A percentile compares a stretch with the other conserved stretches of the same genome.
phyloP scores from a whole-genome alignment of 2,113 vertebrate species.

The Myanophis thanlyinensis region DNA sequence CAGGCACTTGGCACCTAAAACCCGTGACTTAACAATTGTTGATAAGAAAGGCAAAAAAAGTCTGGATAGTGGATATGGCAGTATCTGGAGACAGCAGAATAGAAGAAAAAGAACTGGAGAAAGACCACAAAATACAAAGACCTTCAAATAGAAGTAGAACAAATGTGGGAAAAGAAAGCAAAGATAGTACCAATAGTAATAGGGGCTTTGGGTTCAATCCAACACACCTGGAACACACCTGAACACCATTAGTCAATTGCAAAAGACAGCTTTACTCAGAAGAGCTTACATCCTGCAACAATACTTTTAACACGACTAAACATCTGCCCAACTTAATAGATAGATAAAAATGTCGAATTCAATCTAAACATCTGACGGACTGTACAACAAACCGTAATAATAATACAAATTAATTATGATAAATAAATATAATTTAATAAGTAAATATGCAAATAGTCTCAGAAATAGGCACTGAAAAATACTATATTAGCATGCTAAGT shows the following conservation, averaged over 20 bases:
- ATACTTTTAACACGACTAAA: not conserved
- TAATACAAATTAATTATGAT: not conserved
- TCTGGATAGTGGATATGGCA: not conserved
- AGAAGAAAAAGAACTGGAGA: not conserved
- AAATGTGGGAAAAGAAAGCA: not conserved
- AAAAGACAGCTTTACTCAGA: not conserved
- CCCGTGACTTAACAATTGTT: not conserved
- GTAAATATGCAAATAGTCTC: constrained; percentile 10
- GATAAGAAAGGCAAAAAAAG: not conserved
- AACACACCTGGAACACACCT: not conserved
- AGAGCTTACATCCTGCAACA: not conserved
- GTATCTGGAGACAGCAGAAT: not conserved
- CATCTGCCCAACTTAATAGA: not conserved
- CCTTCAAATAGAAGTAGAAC: not conserved
- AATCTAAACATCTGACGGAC: not conserved
- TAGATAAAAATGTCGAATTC: not conserved
- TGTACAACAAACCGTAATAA: not conserved
- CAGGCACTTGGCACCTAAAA: not conserved
- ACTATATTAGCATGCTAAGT: not conserved
- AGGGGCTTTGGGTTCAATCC: not conserved
- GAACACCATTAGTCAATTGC: not conserved
- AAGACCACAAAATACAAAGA: not conserved
- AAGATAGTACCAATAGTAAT: not conserved
- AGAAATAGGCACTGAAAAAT: not conserved
- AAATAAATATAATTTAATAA: constrained; percentile 18